Evolutionary conservation across 2,113 vertebrate genomes (phyloP).

Genomic region (Sebastes schlegelii): DNA sequence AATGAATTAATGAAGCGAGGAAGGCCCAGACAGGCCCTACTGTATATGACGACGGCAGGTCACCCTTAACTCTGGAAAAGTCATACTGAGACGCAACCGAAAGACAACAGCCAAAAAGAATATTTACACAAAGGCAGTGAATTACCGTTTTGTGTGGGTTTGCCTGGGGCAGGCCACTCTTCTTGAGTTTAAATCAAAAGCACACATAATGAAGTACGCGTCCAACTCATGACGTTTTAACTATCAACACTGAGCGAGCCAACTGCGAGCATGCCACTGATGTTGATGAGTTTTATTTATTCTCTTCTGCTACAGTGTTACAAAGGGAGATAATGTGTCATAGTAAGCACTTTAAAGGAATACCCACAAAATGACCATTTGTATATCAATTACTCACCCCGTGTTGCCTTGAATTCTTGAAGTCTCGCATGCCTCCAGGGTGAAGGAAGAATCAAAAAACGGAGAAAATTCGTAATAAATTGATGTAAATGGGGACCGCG

Average conservation of each 20-base stretch:
- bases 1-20: slow-evolving; percentile 61
- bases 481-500: no score
- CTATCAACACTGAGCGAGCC: slow-evolving; percentile 37
- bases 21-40: slow-evolving; percentile 38
- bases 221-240: slow-evolving; percentile 63
- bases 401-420: no score
- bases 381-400: no score
- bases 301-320: slow-evolving; percentile 42
- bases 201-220: slow-evolving; percentile 58
- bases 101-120: slow-evolving; percentile 87
- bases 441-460: no score
- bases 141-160: slow-evolving; percentile 84
- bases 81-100: slow-evolving; percentile 75
- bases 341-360: neutral
- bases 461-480: no score
- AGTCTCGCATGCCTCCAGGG: no score
- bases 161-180: slow-evolving; percentile 78
- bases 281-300: slow-evolving; percentile 67
- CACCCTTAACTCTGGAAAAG: slow-evolving; percentile 85
- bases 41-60: slow-evolving; percentile 70
- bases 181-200: slow-evolving; percentile 68
- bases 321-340: slow-evolving; percentile 31
- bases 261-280: slow-evolving; percentile 41
- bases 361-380: no score
- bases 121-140: slow-evolving; percentile 89